Evolutionary conservation across 2,113 vertebrate genomes (phyloP), one percentile per base, ranked within the genome.

Genomic region (Serinus canaria): DNA sequence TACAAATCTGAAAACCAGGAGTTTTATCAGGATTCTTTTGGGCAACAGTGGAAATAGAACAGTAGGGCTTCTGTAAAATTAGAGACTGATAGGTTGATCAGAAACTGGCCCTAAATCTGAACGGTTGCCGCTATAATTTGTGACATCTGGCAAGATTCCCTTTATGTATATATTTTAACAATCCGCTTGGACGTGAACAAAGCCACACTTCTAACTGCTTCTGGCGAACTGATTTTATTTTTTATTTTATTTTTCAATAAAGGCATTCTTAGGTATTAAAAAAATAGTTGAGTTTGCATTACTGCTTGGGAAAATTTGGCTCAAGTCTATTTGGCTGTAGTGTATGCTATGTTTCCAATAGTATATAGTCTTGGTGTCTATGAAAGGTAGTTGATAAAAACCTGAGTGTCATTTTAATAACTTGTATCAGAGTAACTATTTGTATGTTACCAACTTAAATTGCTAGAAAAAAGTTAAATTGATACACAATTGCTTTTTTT

Each of bases 1-100:
- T 99, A 99, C 99, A 99, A 99, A 99, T 99, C 99, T 98, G 99
- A 99, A 98, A 99, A 98, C 98, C 99, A 99, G 98, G 99, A 99
- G 97, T 99, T 99, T 98, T 99, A 99, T 99, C 99, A 99, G 99
- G 99, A 99, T 99, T 99, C 99, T 98, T 99, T 99, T 98, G 99
- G 99, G 98, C 99, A 99, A 97, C 99, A 99, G 98, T 99, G 99
- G 99, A 99, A 99, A 97, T 99, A 99, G 98, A 99, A 97, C 97
- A 97, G 95, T 98, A 98, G 98, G 98, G 98, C 97, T 98, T 98
- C 96, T 98, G 97, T 98, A 98, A 98, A 98, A 98, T 98, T 98
- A 98, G 97, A 99, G 98, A 99, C 98, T 98, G 97, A 97, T 98
- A 98, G 98, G 97, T 97, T 98, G 97, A 98, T 99, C 98, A 98